Conservation (phyloP, 2,113 vertebrate genomes). For the Machaerirhynchus nigripectus region DNA sequence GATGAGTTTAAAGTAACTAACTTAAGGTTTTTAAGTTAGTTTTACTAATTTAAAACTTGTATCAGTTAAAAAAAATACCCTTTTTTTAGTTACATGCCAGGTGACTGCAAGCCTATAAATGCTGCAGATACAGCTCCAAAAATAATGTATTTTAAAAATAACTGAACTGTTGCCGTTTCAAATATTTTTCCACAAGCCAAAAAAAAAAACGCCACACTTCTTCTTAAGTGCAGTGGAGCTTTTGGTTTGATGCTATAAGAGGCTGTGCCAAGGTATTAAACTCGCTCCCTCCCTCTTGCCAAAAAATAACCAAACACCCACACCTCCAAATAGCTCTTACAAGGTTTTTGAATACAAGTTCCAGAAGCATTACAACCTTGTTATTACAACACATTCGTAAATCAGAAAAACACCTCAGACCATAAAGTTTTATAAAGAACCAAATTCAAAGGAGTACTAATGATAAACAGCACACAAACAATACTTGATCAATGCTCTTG, state of each 20-base stretch:
- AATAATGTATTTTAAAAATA: background rate
- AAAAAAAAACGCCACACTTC: accelerated
- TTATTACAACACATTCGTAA: background rate
- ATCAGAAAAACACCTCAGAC: background rate
- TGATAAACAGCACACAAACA: background rate
- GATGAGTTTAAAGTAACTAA: background rate
- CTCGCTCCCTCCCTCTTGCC: background rate
- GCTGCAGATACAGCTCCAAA: background rate
- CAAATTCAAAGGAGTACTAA: background rate
- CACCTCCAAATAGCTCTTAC: background rate
- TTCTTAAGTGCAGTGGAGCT: background rate
- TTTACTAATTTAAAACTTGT: background rate
- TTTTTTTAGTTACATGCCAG: background rate
- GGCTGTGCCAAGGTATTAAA: background rate
- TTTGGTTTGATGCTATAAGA: background rate
- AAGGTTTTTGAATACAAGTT: background rate
- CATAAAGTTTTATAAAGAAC: background rate
- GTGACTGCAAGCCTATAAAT: background rate
- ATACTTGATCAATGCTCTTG: background rate
- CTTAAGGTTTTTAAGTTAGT: too few relatives aligned
- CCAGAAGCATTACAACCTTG: background rate
- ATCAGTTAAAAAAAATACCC: background rate
- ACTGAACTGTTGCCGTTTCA: background rate
- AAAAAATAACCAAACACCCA: background rate
- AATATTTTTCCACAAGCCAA: background rate